Conservation (phyloP, 2,113 vertebrate species). For the Oenanthe oenanthe region DNA sequence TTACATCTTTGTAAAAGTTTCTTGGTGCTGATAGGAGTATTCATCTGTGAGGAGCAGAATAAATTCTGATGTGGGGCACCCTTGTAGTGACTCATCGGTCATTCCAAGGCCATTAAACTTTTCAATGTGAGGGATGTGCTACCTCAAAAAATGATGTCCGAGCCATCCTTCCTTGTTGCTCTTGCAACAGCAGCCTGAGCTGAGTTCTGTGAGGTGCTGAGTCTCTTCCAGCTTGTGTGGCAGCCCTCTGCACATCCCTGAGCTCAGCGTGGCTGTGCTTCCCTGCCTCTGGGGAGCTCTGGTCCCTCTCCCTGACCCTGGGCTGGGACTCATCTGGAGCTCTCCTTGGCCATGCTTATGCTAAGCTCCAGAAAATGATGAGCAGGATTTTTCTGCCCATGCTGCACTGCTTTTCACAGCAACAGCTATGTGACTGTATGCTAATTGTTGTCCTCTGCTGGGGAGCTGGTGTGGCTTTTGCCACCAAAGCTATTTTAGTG, state of each 20-base stretch:
- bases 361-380: slow-evolving; percentile 10
- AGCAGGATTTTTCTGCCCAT: neutral
- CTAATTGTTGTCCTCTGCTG: slow-evolving; percentile 51
- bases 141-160: neutral
- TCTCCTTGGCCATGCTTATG: slow-evolving; percentile 29
- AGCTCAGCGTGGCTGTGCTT: neutral
- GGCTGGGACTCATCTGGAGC: neutral
- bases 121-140: neutral
- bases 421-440: neutral
- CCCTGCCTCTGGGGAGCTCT: neutral
- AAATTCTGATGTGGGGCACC: neutral
- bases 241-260: neutral
- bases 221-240: neutral
- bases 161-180: neutral
- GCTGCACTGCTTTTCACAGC: neutral
- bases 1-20: slow-evolving; percentile 5
- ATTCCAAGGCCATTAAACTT: neutral
- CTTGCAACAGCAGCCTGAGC: neutral
- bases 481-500: slow-evolving; percentile 57
- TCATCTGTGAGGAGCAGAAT: neutral
- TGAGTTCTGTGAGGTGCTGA: neutral
- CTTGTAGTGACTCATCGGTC: neutral
- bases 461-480: slow-evolving; percentile 49
- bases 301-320: neutral
- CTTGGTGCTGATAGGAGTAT: neutral